These are phyloP conservation scores for Drosophila dives DNA, from an alignment of 2,888 invertebrate genomes.

Conservation along the genomic window DNA sequence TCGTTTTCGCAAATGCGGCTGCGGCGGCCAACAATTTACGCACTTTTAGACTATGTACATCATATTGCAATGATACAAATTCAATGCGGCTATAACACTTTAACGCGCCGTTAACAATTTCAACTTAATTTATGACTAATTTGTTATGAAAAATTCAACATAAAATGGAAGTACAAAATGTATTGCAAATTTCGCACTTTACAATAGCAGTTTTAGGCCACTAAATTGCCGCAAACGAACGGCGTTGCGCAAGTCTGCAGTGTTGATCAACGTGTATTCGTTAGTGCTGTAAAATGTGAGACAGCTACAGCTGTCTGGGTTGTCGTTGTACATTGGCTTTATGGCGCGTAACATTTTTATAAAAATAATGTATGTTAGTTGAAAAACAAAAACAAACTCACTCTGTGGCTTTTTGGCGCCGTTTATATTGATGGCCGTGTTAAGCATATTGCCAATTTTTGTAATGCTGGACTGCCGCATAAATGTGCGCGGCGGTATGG, in stretches of 20 bases:
- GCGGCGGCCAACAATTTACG: slow-evolving; percentile 57
- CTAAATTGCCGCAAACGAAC: slow-evolving; percentile 47
- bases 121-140: slow-evolving; percentile 64
- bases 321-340: neutral
- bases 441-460: slow-evolving; percentile 87
- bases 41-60: slow-evolving; percentile 73
- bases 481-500: slow-evolving; percentile 84
- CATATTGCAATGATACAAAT: slow-evolving; percentile 43
- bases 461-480: slow-evolving; percentile 88
- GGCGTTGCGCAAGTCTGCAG: slow-evolving; percentile 47
- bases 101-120: slow-evolving; percentile 45
- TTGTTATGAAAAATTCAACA: slow-evolving; percentile 67
- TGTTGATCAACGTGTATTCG: slow-evolving; percentile 34
- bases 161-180: slow-evolving; percentile 76
- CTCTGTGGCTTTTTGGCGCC: slow-evolving; percentile 80
- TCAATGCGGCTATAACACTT: slow-evolving; percentile 42
- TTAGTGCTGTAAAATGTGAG: slow-evolving; percentile 34
- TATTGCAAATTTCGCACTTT: slow-evolving; percentile 79
- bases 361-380: neutral
- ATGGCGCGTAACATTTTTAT: slow-evolving; percentile 19
- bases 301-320: slow-evolving; percentile 47
- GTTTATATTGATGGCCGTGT: slow-evolving; percentile 86
- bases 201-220: slow-evolving; percentile 60
- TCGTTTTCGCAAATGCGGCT: slow-evolving; percentile 61
- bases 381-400: slow-evolving; percentile 58